Evolutionary conservation across 2,113 vertebrate genomes (phyloP).

Genomic region (Xiphorhynchus elegans): DNA sequence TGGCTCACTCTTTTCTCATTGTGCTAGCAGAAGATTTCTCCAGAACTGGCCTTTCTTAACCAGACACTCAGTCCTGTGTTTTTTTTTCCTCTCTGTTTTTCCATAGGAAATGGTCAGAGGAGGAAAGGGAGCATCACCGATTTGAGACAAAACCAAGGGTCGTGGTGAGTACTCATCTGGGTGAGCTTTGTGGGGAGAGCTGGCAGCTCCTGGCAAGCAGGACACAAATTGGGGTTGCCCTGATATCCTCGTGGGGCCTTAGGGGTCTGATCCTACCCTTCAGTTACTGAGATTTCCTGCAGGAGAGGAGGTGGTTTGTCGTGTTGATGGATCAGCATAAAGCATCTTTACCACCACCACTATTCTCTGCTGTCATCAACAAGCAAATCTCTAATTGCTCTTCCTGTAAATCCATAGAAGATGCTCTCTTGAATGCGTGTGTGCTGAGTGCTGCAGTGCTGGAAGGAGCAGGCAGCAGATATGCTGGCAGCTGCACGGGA

Average conservation of each 20-base stretch:
- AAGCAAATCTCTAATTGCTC: neutral
- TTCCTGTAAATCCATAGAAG: neutral
- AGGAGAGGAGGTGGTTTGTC: neutral
- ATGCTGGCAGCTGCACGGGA: neutral
- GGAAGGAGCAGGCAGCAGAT: neutral
- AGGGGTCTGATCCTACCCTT: neutral
- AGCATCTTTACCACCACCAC: neutral
- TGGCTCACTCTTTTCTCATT: neutral
- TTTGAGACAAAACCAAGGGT: conserved; percentile 53
- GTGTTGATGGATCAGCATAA: neutral
- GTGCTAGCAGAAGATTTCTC: neutral
- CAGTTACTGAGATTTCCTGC: neutral
- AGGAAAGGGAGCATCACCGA: neutral
- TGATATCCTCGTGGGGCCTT: neutral
- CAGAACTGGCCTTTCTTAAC: neutral
- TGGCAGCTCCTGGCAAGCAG: neutral
- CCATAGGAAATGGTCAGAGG: conserved; percentile 69
- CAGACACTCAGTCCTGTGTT: neutral
- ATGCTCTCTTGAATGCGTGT: neutral
- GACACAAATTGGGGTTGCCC: neutral
- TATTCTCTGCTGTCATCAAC: neutral
- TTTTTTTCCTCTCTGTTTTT: neutral
- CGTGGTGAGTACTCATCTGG: conserved; percentile 48
- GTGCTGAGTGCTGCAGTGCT: neutral
- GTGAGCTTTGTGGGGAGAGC: neutral